Evolutionary conservation across 2,797 vertebrate genomes (phyloP).

Genomic region (Falco concolor): DNA sequence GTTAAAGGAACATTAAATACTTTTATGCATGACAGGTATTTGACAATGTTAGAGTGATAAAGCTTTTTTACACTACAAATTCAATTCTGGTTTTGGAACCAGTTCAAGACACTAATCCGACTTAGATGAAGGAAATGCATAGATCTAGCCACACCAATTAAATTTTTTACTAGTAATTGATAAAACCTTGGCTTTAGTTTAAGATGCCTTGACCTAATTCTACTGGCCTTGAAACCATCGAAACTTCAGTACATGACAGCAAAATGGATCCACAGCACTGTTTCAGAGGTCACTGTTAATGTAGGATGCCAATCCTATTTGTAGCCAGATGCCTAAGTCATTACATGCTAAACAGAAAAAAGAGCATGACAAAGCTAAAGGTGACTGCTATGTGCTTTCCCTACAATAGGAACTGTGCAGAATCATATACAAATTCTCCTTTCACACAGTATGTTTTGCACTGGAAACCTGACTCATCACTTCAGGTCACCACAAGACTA

Average conservation of each 20-base stretch:
- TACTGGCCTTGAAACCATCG: background rate
- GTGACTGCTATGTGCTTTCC: background rate
- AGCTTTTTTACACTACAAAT: conserved; percentile 19
- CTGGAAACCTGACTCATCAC: background rate
- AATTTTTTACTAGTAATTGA: background rate
- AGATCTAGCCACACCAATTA: background rate
- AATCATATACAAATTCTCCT: background rate
- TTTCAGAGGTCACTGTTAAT: background rate
- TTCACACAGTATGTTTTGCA: background rate
- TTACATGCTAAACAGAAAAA: background rate
- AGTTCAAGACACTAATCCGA: conserved; percentile 23
- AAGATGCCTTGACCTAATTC: background rate
- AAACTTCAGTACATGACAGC: background rate
- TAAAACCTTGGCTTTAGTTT: background rate
- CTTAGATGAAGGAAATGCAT: background rate
- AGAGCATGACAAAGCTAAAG: background rate
- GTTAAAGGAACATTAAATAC: conserved; percentile 58
- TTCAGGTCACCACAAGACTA: background rate
- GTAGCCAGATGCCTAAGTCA: background rate
- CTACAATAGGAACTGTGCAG: background rate
- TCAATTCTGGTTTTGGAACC: background rate
- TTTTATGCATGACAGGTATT: conserved; percentile 55
- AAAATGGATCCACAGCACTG: background rate
- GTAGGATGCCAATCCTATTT: background rate
- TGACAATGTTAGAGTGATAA: conserved; percentile 30